Conservation (phyloP, 2,888 invertebrate species). For the Mystacides longicornis region DNA sequence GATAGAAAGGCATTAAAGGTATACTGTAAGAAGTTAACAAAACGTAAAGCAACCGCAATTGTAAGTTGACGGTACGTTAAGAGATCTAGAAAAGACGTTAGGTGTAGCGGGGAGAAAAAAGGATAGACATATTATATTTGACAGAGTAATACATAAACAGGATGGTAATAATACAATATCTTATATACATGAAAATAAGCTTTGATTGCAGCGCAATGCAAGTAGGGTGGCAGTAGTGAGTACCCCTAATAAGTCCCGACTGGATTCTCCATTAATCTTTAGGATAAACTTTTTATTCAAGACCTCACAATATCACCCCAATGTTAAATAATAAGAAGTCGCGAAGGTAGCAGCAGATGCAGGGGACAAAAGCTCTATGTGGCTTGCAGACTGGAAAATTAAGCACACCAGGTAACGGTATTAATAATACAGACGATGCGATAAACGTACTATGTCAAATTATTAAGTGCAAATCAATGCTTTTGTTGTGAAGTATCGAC, state of each 20-base stretch:
- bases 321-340: slow-evolving; percentile 2
- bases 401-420: slow-evolving; percentile 7
- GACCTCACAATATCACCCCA: slow-evolving; percentile 10
- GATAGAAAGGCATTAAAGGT: too few relatives aligned
- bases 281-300: slow-evolving; percentile 20
- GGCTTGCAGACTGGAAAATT: slow-evolving; percentile 21
- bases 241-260: slow-evolving; percentile 12
- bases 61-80: too few relatives aligned
- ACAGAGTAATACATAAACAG: neutral
- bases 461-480: slow-evolving; percentile 1
- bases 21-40: too few relatives aligned
- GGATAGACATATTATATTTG: too few relatives aligned
- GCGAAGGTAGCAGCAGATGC: slow-evolving; percentile 20
- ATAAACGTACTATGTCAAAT: neutral
- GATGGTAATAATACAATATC: neutral
- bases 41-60: too few relatives aligned
- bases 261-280: slow-evolving; percentile 23
- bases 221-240: slow-evolving; percentile 7
- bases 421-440: slow-evolving; percentile 5
- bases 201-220: slow-evolving; percentile 10
- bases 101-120: too few relatives aligned
- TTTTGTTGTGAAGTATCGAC: neutral
- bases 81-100: too few relatives aligned
- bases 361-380: slow-evolving; percentile 14
- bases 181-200: neutral